Percentiles rank a stretch among this genome's conserved stretches.
Evolutionary conservation across 2,797 vertebrate species (phyloP).

Genomic region (Phoebastria nigripes): DNA sequence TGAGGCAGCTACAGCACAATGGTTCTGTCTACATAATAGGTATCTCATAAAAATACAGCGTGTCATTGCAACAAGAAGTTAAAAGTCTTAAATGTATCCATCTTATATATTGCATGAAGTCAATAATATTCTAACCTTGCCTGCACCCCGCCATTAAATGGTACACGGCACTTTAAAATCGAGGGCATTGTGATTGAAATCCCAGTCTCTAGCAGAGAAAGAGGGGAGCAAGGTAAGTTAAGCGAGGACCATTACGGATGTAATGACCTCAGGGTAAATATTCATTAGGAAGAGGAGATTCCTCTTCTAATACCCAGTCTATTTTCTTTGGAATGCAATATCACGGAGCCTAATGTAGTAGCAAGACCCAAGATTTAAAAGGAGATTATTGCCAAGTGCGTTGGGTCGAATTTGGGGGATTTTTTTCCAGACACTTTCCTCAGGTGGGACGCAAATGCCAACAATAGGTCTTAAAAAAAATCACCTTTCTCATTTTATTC

Average conservation of each 20-base stretch:
- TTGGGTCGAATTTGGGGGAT: not conserved
- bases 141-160: constrained; percentile 53
- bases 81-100: constrained; percentile 67
- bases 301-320: constrained; percentile 62
- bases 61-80: constrained; percentile 55
- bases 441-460: not conserved
- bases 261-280: constrained; percentile 75
- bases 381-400: constrained; percentile 11
- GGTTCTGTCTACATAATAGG: constrained; percentile 57
- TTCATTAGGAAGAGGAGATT: constrained; percentile 76
- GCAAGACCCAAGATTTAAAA: constrained; percentile 40
- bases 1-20: constrained; percentile 57
- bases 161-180: constrained; percentile 51
- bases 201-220: constrained; percentile 21
- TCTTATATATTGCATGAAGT: constrained; percentile 45
- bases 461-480: not conserved
- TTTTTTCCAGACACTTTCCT: not conserved
- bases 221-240: constrained; percentile 69
- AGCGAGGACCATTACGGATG: constrained; percentile 56
- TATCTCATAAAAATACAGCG: constrained; percentile 49
- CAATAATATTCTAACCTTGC: constrained; percentile 61
- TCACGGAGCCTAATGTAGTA: constrained; percentile 51
- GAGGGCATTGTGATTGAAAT: constrained; percentile 62
- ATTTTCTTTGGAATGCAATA: constrained; percentile 68
- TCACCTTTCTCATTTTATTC: not conserved